Percentiles rank a stretch among this genome's conserved stretches.
Evolutionary conservation across 2,113 vertebrate species (phyloP).

Genomic region (Tretioscincus oriximinensis): DNA sequence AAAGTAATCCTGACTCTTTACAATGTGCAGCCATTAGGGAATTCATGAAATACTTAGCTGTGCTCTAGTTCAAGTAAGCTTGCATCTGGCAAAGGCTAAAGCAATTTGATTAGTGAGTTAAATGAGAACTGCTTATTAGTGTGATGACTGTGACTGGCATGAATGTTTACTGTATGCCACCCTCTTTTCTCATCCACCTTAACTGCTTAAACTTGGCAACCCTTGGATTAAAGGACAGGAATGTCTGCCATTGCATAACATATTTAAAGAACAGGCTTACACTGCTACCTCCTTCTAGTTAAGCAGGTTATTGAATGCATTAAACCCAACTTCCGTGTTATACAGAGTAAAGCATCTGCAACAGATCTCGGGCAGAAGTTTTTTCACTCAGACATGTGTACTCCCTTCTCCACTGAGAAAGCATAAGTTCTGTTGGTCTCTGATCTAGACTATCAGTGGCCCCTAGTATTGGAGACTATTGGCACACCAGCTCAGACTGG

Average conservation of each 20-base stretch:
- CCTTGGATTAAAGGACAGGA: conserved; percentile 8
- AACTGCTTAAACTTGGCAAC: conserved; percentile 37
- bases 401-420: not conserved
- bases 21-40: conserved; percentile 25
- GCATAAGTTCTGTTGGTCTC: too few relatives aligned
- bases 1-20: conserved; percentile 36
- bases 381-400: not conserved
- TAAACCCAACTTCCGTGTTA: too few relatives aligned
- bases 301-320: not conserved
- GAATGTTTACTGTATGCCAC: not conserved
- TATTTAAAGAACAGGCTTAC: not conserved
- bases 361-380: not conserved
- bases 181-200: not conserved
- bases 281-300: not conserved
- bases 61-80: not conserved
- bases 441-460: too few relatives aligned
- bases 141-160: not conserved
- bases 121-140: not conserved
- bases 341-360: too few relatives aligned
- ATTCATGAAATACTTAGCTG: conserved; percentile 2
- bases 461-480: too few relatives aligned
- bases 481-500: too few relatives aligned
- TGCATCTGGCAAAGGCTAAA: not conserved
- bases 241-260: conserved; percentile 2
- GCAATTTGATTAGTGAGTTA: not conserved